phyloP scores from a whole-genome alignment of 2,113 vertebrate species.

The Varanus komodoensis region DNA sequence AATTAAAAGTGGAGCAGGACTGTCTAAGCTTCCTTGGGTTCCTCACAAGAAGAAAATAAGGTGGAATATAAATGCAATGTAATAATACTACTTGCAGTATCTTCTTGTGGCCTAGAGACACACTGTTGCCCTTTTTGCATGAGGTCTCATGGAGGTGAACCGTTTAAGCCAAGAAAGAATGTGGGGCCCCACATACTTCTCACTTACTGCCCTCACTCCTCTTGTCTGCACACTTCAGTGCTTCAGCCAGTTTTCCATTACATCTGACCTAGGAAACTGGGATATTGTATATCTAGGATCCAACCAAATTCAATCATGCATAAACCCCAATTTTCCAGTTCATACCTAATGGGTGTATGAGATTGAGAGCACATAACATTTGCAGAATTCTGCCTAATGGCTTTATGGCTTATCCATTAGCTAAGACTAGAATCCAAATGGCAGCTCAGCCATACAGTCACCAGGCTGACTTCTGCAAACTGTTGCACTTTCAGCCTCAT shows the following conservation, averaged over 20 bases:
- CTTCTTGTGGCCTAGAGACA: background rate
- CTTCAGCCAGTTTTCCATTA: background rate
- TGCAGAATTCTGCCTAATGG: too few relatives aligned
- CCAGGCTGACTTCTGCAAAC: background rate
- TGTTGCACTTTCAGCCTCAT: background rate
- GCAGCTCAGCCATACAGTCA: background rate
- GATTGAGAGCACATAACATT: too few relatives aligned
- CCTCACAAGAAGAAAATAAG: too few relatives aligned
- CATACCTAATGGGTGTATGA: too few relatives aligned
- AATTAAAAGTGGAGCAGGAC: too few relatives aligned
- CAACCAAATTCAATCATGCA: background rate
- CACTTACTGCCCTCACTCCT: background rate
- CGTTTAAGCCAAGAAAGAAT: too few relatives aligned
- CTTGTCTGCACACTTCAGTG: background rate
- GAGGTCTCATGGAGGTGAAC: background rate
- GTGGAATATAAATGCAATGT: too few relatives aligned
- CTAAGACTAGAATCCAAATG: too few relatives aligned
- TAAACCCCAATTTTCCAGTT: background rate
- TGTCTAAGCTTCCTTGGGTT: too few relatives aligned
- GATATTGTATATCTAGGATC: background rate
- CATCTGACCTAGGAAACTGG: too few relatives aligned
- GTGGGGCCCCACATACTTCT: background rate
- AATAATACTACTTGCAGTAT: background rate
- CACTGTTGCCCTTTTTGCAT: background rate
- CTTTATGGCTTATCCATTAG: too few relatives aligned